Evolutionary conservation across 2,888 invertebrate genomes (phyloP).

Genomic region (Smittia aterrima): DNA sequence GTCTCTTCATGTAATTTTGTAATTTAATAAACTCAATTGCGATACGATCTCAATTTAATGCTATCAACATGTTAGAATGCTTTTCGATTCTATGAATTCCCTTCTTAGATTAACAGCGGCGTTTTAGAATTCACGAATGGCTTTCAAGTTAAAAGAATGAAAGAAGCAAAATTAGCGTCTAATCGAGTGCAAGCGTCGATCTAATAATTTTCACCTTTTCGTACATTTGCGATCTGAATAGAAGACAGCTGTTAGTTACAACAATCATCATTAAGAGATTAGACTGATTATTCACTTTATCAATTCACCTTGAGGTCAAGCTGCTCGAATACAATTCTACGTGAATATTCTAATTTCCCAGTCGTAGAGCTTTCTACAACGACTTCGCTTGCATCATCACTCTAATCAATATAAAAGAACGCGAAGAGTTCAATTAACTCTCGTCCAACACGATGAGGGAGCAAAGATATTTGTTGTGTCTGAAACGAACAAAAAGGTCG

Average conservation of each 20-base stretch:
- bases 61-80: conserved; percentile 31
- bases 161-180: background rate
- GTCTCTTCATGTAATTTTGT: conserved; percentile 38
- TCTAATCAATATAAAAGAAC: conserved; percentile 9
- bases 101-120: conserved; percentile 22
- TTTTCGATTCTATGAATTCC: conserved; percentile 12
- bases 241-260: conserved; percentile 24
- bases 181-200: conserved; percentile 18
- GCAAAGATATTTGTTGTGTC: conserved; percentile 19
- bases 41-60: conserved; percentile 42
- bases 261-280: conserved; percentile 7
- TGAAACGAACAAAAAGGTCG: conserved; percentile 16
- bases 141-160: background rate
- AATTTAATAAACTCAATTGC: conserved; percentile 41
- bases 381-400: background rate
- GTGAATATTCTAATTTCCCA: too few relatives aligned
- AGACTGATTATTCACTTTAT: background rate
- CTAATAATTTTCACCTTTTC: conserved; percentile 40
- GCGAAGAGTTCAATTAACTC: conserved; percentile 10
- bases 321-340: background rate
- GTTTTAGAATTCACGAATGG: background rate
- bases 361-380: background rate
- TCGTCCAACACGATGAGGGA: background rate
- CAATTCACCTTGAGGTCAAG: conserved; percentile 34
- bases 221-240: background rate